These are phyloP conservation scores for Latrodectus elegans DNA, from an alignment of 2,888 invertebrate species.

Conservation along the genomic window DNA sequence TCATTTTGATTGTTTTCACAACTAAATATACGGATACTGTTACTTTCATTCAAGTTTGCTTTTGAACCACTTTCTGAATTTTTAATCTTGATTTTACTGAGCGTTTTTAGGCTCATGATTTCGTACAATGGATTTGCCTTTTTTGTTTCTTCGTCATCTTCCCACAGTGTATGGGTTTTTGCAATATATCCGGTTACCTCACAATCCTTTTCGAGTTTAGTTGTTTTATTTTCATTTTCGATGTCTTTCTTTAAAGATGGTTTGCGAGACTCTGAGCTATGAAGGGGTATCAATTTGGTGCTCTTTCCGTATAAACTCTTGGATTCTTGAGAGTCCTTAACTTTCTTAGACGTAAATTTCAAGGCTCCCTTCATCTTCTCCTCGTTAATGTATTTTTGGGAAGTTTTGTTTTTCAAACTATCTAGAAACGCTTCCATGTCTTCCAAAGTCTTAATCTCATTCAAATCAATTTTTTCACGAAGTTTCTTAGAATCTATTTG, in stretches of 20 bases:
- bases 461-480: background rate
- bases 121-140: too few species aligned
- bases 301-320: too few species aligned
- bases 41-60: too few species aligned
- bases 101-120: too few species aligned
- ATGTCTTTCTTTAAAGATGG: background rate
- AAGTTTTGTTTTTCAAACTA: constrained; percentile 14
- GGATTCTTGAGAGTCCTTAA: background rate
- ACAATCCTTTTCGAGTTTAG: background rate
- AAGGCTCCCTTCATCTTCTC: constrained; percentile 11
- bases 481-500: background rate
- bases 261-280: background rate
- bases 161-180: too few species aligned
- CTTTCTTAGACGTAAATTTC: constrained; percentile 34
- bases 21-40: too few species aligned
- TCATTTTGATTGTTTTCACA: too few species aligned
- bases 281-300: too few species aligned
- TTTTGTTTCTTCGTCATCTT: too few species aligned
- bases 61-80: too few species aligned
- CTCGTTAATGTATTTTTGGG: background rate
- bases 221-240: background rate
- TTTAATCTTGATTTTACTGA: too few species aligned
- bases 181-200: too few species aligned
- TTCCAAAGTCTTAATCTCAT: constrained; percentile 32
- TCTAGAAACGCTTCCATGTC: constrained; percentile 44